phyloP scores from a whole-genome alignment of 1,140 invertebrate genomes.

The Drosophila bifasciata region DNA sequence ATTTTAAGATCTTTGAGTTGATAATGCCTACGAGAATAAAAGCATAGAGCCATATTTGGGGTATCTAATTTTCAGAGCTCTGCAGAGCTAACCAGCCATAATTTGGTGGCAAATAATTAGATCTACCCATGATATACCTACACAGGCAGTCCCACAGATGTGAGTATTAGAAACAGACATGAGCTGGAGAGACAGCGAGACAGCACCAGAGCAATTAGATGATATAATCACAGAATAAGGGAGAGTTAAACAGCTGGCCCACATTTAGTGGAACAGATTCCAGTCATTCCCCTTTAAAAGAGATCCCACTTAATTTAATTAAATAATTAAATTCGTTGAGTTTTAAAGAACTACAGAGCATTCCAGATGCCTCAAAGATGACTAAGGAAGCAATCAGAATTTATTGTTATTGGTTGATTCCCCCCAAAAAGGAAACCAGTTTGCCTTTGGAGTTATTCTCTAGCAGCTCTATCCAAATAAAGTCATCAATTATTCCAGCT shows the following conservation, averaged over 20 bases:
- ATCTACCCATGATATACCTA: conserved; percentile 15
- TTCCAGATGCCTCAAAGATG: not conserved
- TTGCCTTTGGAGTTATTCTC: conserved; percentile 36
- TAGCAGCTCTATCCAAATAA: conserved; percentile 35
- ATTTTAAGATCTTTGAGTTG: too few relatives aligned
- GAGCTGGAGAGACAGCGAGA: not conserved
- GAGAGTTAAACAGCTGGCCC: too few relatives aligned
- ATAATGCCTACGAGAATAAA: too few relatives aligned
- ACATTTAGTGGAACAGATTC: too few relatives aligned
- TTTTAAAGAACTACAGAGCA: conserved; percentile 26
- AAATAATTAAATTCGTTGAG: conserved; percentile 22
- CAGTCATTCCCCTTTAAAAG: not conserved
- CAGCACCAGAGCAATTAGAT: too few relatives aligned
- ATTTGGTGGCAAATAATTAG: conserved; percentile 11
- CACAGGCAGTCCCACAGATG: too few relatives aligned
- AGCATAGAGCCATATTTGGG: too few relatives aligned
- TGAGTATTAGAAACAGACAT: not conserved
- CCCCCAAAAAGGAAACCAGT: conserved; percentile 37
- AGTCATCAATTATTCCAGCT: conserved; percentile 10
- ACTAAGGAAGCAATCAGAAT: conserved; percentile 40
- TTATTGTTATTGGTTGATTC: conserved; percentile 3
- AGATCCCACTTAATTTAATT: too few relatives aligned
- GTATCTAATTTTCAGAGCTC: too few relatives aligned
- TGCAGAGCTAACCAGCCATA: conserved; percentile 19
- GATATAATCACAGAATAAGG: too few relatives aligned